Base-by-base conservation (phyloP, 2,113 vertebrate species). In the Callopanchax toddi region DNA sequence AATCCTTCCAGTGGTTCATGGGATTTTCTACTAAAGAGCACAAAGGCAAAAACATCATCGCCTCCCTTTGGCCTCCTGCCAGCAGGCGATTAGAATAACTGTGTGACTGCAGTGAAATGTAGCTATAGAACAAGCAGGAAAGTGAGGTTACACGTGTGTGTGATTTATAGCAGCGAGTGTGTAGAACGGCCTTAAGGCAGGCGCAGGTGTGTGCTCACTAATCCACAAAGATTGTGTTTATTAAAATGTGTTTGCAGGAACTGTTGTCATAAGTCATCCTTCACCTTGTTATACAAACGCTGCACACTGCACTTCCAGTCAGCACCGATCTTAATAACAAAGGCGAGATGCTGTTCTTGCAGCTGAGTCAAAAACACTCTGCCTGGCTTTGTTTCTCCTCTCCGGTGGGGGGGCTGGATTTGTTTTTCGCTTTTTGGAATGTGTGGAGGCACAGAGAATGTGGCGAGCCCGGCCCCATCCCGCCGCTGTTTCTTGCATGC, bases 391-490 rank as follows among this genome's bases (percentile, higher is more conserved):
- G 16, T 48, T 45, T 49, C 20, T 46, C 40, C 17, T 34, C 34
- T 6, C 15, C 18, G 10, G 7, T 2, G 20, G 12, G n/a, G 36
- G 15, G 21, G 25, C 56, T 61, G 21, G 54, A 43, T 71, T 69
- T 36, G 46, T 61, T 71, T 63, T 49, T 17, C n/a, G 11, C 15
- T 39, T n/a, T 74, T 66, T 60, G 15, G 57, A 79, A 83, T 74
- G 67, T 63, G 75, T 67, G 71, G 43, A 74, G 71, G 50, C 65
- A 56, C 59, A 61, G 11, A 70, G 65, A 83, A 59, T 71, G 72
- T 4, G 3, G 40, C 54, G 29, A 43, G 34, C 43, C 44, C 15
- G 37, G n/a, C 36, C 39, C 20, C 3, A 43, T 63, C 36, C 17
- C 26, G 65, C 43, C 22, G 26, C 62, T 17, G 43, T 29, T 29